Evolutionary conservation across 2,113 vertebrate species (phyloP), one percentile per base, ranked within the genome.

Genomic region (Uria aalge): DNA sequence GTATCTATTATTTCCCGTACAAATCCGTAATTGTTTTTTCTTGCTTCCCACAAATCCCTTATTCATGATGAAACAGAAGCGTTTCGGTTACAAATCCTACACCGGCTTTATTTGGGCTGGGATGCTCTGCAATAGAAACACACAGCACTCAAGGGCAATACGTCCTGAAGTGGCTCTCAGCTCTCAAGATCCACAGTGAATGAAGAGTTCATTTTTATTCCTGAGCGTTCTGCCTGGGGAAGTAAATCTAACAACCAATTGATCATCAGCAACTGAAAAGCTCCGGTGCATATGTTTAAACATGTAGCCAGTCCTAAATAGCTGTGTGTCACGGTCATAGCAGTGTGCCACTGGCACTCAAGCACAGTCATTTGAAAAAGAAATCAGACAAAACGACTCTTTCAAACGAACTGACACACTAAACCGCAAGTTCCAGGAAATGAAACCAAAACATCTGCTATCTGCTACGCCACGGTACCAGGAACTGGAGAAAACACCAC

Each of bases 151-250:
- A 43, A 96, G 81, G 63, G 45, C 9, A 8, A 5, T 68, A 34
- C 1, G 3, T 59, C 45, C 83, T 89, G 52, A 95, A 94, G 86
- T 45, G 69, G 27, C 47, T 95, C 64, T 95, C 57, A 67, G 20
- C 67, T 91, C 62, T 95, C 57, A 84, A 84, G 53, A 85, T 74
- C 41, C 50, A 41, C 4, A 1, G 26, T 63, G 76, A 91, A 94
- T 56, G 67, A 94, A 90, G 47, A 88, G 81, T 79, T 92, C 72
- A 92, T 94, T 96, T 91, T 64, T 52, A 94, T 96, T 86, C 95
- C 60, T 88, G 48, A 90, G 40, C 45, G 21, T 67, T 78, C 68
- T 88, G 60, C 71, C 48, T 53, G 59, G 13, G 76, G 75, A 96
- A 76, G 71, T 88, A 86, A 92, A 94, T 88, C 91, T 92, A 92